phyloP scores from a whole-genome alignment of 2,113 vertebrate species.

The Xenopus tropicalis region DNA sequence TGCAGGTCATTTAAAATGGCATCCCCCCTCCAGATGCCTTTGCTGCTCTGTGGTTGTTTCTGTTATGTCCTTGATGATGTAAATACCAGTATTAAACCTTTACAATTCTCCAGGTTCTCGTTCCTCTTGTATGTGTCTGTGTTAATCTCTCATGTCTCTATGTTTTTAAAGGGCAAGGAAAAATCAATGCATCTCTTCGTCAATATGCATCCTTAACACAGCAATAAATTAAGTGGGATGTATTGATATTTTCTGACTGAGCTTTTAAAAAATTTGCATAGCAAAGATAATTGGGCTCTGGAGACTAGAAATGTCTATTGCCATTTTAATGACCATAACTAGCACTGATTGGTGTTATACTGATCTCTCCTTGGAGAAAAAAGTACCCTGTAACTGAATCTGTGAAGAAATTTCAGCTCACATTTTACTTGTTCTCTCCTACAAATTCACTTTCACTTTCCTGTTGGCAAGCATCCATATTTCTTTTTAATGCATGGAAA shows the following conservation, averaged over 20 bases:
- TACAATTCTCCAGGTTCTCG: slow-evolving; percentile 58
- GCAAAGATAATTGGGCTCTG: slow-evolving; percentile 64
- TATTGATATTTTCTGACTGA: slow-evolving; percentile 61
- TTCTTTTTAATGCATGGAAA: no score
- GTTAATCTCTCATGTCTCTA: slow-evolving; percentile 61
- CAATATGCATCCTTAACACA: slow-evolving; percentile 74
- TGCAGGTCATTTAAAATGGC: slow-evolving; percentile 15
- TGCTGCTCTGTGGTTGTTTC: slow-evolving; percentile 8
- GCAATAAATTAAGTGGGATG: slow-evolving; percentile 77
- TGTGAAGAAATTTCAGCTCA: not conserved
- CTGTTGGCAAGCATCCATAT: no score
- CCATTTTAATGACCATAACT: slow-evolving; percentile 34
- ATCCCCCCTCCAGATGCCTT: slow-evolving; percentile 8
- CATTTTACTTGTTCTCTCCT: not conserved
- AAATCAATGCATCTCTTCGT: slow-evolving; percentile 67
- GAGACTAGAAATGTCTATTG: slow-evolving; percentile 45
- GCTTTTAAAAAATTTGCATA: slow-evolving; percentile 70
- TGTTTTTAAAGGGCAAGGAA: slow-evolving; percentile 72
- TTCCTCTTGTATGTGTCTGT: slow-evolving; percentile 64
- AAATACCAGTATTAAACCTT: slow-evolving; percentile 35
- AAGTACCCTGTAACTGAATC: not conserved
- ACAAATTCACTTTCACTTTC: not conserved
- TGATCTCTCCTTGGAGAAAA: not conserved
- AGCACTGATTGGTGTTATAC: slow-evolving; percentile 6
- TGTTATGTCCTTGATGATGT: slow-evolving; percentile 24